Conservation (phyloP, 1,140 invertebrate genomes). For the Octopus bimaculoides region DNA sequence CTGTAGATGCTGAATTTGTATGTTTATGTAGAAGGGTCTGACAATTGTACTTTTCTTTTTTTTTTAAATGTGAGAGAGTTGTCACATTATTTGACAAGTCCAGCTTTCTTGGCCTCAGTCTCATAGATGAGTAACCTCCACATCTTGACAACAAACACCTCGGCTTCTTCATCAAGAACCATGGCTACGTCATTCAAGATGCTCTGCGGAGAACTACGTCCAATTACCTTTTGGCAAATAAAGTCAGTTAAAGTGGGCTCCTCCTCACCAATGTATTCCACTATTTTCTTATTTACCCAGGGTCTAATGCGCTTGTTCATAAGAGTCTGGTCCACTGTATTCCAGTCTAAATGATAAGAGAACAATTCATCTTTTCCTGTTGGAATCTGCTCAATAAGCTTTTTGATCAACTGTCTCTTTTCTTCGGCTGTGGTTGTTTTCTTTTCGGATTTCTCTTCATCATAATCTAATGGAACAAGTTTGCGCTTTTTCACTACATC, state of each 20-base stretch:
- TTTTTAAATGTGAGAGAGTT: not conserved
- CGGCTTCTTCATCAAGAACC: constrained; percentile 98
- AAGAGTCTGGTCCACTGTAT: constrained; percentile 77
- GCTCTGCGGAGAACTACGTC: constrained; percentile 84
- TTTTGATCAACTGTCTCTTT: constrained; percentile 93
- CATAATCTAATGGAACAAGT: constrained; percentile 72
- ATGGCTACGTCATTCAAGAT: constrained; percentile 98
- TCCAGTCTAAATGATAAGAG: constrained; percentile 89
- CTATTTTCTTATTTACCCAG: constrained; percentile 99
- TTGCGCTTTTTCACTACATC: constrained; percentile 72
- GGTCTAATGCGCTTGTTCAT: constrained; percentile 97
- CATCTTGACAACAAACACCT: constrained; percentile 99
- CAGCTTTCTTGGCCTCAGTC: constrained; percentile 91
- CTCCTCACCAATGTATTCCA: constrained; percentile 98
- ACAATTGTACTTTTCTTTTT: not conserved
- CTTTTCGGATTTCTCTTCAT: constrained; percentile 58
- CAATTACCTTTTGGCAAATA: constrained; percentile 96
- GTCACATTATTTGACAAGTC: constrained; percentile 50
- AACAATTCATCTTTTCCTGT: constrained; percentile 95
- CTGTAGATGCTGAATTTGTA: not conserved
- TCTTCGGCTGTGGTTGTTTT: constrained; percentile 68
- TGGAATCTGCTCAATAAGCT: constrained; percentile 96
- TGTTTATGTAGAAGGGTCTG: not conserved
- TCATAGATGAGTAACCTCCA: constrained; percentile 99
- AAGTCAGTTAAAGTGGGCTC: constrained; percentile 98